Base-by-base conservation (phyloP, 2,113 vertebrate species). In the Panurus biarmicus region DNA sequence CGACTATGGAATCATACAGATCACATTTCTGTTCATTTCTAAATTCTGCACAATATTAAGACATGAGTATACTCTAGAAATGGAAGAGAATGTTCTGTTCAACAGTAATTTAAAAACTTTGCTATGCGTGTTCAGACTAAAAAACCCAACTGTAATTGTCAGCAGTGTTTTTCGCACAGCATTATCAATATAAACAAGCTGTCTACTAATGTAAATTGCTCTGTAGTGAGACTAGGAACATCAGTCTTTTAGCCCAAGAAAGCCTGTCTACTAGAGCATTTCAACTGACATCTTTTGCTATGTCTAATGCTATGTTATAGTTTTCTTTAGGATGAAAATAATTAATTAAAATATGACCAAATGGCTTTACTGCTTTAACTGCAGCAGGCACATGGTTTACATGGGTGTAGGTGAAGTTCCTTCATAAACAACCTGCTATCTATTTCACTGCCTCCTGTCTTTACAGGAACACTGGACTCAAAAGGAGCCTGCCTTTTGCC, bases 281-380 rank as follows among this genome's bases (percentile, higher is more conserved):
- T 90, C 79, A 57, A 1, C 28, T 69, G 36, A 24, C 8, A 11
- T 28, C 7, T 79, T 82, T 91, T 72, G 10, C 11, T 86, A 64
- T 70, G 42, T 29, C 18, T 71, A 40, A 14, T n/a, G 22, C 69
- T 28, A 31, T 0, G 0, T 62, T 62, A 18, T 18, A 8, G 14
- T 31, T 78, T 84, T 89, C n/a, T 86, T 83, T 74, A 64, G n/a
- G 51, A 44, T 67, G 18, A 56, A 48, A 83, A 38, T 50, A 74
- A 70, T 72, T 44, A 57, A 79, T 76, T 83, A 23, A 61, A 19
- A 54, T 57, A 33, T 19, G 16, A 45, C 33, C 3, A 16, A 47
- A 38, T 42, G 21, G n/a, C 25, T 50, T 80, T 44, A 18, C 22
- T n/a, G n/a, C 0, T 2, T 69, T 65, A 80, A 31, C 36, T 44